Evolutionary conservation across 2,888 invertebrate species (phyloP).

Genomic region (Andrena chrysosceles): DNA sequence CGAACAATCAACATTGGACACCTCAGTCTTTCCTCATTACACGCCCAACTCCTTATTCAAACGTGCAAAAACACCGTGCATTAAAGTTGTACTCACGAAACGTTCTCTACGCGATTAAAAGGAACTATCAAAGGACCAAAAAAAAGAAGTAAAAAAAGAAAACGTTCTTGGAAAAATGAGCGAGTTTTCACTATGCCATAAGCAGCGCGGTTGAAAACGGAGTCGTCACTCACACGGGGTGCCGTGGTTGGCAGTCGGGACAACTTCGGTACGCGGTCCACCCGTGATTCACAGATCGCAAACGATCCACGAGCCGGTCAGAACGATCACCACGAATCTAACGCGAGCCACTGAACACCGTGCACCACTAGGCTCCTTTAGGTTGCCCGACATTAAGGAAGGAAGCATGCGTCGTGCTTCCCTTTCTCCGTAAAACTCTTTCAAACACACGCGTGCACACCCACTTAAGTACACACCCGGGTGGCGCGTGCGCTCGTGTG

Average conservation of each 20-base stretch:
- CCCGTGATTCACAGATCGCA: constrained; percentile 33
- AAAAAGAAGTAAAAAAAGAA: background rate
- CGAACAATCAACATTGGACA: background rate
- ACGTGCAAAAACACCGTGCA: background rate
- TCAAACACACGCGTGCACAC: constrained; percentile 43
- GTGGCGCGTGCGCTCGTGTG: constrained; percentile 21
- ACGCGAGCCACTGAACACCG: constrained; percentile 59
- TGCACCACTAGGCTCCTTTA: constrained; percentile 55
- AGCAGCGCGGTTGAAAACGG: background rate
- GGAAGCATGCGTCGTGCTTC: constrained; percentile 74
- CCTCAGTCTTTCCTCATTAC: background rate
- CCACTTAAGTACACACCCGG: constrained; percentile 47
- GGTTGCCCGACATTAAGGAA: constrained; percentile 58
- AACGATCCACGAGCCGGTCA: constrained; percentile 28
- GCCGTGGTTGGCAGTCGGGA: constrained; percentile 2
- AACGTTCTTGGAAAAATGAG: too few relatives aligned
- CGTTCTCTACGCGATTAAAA: background rate
- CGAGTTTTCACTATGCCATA: background rate
- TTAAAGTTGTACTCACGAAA: background rate
- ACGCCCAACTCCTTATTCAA: background rate
- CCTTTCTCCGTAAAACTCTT: constrained; percentile 61
- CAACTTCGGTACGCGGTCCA: constrained; percentile 14
- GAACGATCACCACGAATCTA: constrained; percentile 62
- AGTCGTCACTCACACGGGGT: constrained; percentile 29
- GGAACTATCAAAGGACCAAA: background rate